Evolutionary conservation across 2,888 invertebrate genomes (phyloP).

Genomic region (Pseudoips prasinana): DNA sequence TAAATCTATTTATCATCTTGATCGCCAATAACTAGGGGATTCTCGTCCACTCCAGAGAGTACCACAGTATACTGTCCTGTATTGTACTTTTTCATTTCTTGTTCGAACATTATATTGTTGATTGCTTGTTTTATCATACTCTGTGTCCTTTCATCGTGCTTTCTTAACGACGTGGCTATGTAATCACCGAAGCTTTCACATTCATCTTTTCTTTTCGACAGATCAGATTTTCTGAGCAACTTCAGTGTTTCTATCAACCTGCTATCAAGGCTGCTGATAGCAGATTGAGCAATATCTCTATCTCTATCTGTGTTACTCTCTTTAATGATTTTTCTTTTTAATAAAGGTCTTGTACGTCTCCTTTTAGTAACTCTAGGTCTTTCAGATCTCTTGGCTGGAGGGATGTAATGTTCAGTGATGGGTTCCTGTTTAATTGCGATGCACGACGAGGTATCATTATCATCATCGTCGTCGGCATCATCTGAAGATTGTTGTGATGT

Average conservation of each 20-base stretch:
- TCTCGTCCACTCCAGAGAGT: slow-evolving; percentile 50
- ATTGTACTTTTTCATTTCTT: slow-evolving; percentile 70
- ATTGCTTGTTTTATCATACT: slow-evolving; percentile 75
- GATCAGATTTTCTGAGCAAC: slow-evolving; percentile 43
- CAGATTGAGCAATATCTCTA: neutral
- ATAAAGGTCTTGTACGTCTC: slow-evolving; percentile 20
- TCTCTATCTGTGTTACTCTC: slow-evolving; percentile 15
- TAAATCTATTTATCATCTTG: slow-evolving; percentile 26
- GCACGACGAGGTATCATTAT: slow-evolving; percentile 26
- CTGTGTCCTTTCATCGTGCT: slow-evolving; percentile 67
- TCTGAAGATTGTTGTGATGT: slow-evolving; percentile 12
- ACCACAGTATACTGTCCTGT: slow-evolving; percentile 50
- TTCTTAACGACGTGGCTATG: slow-evolving; percentile 66
- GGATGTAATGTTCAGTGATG: slow-evolving; percentile 12
- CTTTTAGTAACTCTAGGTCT: slow-evolving; percentile 9
- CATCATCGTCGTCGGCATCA: slow-evolving; percentile 28
- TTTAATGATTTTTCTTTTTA: slow-evolving; percentile 28
- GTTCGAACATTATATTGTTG: slow-evolving; percentile 71
- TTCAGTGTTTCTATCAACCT: slow-evolving; percentile 49
- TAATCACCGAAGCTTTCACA: slow-evolving; percentile 74
- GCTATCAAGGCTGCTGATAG: slow-evolving; percentile 29
- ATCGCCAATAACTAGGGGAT: slow-evolving; percentile 51
- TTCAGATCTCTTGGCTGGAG: slow-evolving; percentile 7
- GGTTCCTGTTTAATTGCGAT: slow-evolving; percentile 52
- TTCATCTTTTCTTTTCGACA: slow-evolving; percentile 62